phyloP scores from a whole-genome alignment of 2,888 invertebrate species.

The Hermaeophaga mercurialis region DNA sequence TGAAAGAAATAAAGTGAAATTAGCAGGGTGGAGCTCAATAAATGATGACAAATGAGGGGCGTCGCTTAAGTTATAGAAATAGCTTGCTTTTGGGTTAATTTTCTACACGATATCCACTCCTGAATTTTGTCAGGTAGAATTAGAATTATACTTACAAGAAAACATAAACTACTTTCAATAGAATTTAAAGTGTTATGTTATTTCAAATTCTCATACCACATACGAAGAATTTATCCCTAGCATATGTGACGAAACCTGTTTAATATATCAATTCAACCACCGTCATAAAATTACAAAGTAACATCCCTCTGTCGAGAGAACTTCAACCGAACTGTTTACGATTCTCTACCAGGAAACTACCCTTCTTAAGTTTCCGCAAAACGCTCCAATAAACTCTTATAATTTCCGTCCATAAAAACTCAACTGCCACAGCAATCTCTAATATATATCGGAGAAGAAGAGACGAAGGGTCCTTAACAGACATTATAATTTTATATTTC shows the following conservation, averaged over 20 bases:
- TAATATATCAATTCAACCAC: constrained; percentile 6
- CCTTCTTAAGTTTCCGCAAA: constrained; percentile 21
- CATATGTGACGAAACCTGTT: neutral
- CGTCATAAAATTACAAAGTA: constrained; percentile 22
- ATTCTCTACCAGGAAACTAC: constrained; percentile 8
- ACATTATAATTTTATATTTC: constrained; percentile 18
- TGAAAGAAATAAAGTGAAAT: too few relatives aligned
- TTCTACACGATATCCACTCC: too few relatives aligned
- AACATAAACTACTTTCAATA: too few relatives aligned
- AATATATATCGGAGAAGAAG: constrained; percentile 5
- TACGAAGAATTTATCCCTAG: too few relatives aligned
- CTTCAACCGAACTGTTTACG: constrained; percentile 20
- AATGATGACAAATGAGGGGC: too few relatives aligned
- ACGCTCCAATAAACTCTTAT: constrained; percentile 20
- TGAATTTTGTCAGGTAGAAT: too few relatives aligned
- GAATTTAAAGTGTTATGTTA: too few relatives aligned
- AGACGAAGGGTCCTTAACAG: neutral
- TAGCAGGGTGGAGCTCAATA: too few relatives aligned
- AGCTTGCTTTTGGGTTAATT: too few relatives aligned
- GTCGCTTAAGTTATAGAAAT: too few relatives aligned
- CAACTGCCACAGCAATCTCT: constrained; percentile 11
- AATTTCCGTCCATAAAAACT: constrained; percentile 22
- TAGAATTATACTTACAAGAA: too few relatives aligned
- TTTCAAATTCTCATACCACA: too few relatives aligned
- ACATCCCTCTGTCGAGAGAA: constrained; percentile 5